Evolutionary conservation across 2,113 vertebrate species (phyloP), one percentile per base, ranked within the genome.

Genomic region (Pygoscelis antarcticus): DNA sequence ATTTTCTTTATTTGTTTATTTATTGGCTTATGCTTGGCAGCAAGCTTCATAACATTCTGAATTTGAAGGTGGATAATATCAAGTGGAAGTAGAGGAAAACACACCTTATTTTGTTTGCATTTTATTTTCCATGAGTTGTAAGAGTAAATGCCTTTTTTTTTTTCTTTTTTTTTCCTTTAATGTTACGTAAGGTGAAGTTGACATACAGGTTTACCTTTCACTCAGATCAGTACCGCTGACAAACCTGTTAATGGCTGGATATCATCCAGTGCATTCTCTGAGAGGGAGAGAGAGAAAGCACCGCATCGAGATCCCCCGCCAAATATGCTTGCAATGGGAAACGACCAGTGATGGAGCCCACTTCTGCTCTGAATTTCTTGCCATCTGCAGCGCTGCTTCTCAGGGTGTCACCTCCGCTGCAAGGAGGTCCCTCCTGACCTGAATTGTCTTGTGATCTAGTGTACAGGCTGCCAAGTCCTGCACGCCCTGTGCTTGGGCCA

Each of bases 401-500:
- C 0, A 0, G 30, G 6, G 13, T 54, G n/a, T 49, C n/a, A 57
- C n/a, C 58, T 90, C 60, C 2, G 1, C 58, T 54, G 36, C 44
- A 29, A 7, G 46, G 52, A 47, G 25, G 27, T 32, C 44, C 52
- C 65, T 88, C 40, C 36, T 55, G 62, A 36, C 49, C 44, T 27
- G 8, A 61, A n/a, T 7, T 30, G 14, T 54, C n/a, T 57, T 38
- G 18, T 46, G 52, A 44, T 64, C 12, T n/a, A 11, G 20, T 4
- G 16, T 40, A 13, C 25, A 62, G n/a, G 69, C 51, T 78, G 60
- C 46, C 30, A 34, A 44, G 29, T 36, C 36, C 74, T 79, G 49
- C 60, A 21, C 2, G 3, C 40, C 30, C 1, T 1, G 2, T 65
- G 52, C 64, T 74, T 30, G 25, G 72, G n/a, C 49, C 34, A 19